phyloP scores from a whole-genome alignment of 2,888 invertebrate species.

The Eupeodes luniger region DNA sequence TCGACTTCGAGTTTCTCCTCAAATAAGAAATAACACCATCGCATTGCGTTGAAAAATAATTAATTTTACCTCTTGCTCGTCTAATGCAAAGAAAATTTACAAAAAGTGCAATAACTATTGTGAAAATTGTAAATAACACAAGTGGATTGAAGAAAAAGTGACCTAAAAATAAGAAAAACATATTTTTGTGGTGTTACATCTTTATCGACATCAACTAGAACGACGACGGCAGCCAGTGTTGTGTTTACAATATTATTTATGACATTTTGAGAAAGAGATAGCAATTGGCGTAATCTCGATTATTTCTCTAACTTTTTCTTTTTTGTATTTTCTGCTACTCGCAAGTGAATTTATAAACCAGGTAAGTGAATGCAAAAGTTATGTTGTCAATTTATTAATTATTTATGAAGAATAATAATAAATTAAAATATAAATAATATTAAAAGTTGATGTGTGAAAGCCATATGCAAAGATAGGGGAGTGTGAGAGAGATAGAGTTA shows the following conservation, averaged over 20 bases:
- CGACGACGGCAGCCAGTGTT: conserved; percentile 74
- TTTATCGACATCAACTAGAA: conserved; percentile 26
- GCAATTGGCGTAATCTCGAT: conserved; percentile 39
- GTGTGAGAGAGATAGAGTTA: conserved; percentile 18
- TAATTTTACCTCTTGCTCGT: conserved; percentile 6
- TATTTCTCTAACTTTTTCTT: conserved; percentile 50
- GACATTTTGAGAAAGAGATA: conserved; percentile 77
- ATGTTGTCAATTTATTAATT: conserved; percentile 59
- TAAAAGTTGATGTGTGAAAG: conserved; percentile 66
- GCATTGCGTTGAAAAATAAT: conserved; percentile 28
- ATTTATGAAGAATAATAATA: conserved; percentile 57
- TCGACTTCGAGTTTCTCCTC: conserved; percentile 24
- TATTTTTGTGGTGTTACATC: conserved; percentile 55
- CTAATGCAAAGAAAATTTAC: background rate
- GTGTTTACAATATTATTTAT: conserved; percentile 78
- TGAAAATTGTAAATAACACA: conserved; percentile 10
- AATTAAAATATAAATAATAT: conserved; percentile 74
- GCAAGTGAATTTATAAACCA: conserved; percentile 26
- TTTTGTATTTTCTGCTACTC: conserved; percentile 65
- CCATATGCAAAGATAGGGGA: conserved; percentile 2
- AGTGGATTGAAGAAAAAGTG: conserved; percentile 20
- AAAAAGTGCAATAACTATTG: conserved; percentile 13
- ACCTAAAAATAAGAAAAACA: conserved; percentile 18
- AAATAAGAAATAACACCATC: conserved; percentile 11
- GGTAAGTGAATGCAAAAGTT: conserved; percentile 67